Conservation (phyloP, 1,140 invertebrate genomes). For the Kradibia gibbosae region DNA sequence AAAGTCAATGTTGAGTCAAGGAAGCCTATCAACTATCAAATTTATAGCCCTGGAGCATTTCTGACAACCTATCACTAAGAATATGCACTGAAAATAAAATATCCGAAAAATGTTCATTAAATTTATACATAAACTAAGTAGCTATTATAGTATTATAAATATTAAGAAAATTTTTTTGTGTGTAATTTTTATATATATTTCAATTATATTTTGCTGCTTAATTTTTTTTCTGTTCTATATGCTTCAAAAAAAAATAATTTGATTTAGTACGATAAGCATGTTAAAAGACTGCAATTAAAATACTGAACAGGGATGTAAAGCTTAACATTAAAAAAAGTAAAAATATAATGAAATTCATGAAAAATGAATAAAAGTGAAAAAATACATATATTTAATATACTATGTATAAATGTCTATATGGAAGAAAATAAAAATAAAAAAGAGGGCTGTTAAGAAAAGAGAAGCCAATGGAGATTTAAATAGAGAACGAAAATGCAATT, state of each 20-base stretch:
- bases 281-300: neutral
- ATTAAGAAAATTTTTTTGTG: neutral
- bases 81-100: slow-evolving; percentile 3
- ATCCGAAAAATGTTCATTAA: neutral
- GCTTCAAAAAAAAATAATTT: neutral
- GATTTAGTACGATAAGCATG: neutral
- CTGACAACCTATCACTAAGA: neutral
- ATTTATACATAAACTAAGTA: neutral
- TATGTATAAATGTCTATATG: neutral
- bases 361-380: too few relatives aligned
- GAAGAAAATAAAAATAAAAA: too few relatives aligned
- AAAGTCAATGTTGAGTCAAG: slow-evolving; percentile 16
- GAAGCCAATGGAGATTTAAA: too few relatives aligned
- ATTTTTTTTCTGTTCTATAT: neutral
- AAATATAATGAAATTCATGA: neutral
- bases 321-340: neutral
- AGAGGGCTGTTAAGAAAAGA: too few relatives aligned
- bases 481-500: too few relatives aligned
- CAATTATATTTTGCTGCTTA: too few relatives aligned
- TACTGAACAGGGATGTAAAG: neutral
- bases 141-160: neutral
- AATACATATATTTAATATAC: too few relatives aligned
- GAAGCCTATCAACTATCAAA: slow-evolving; percentile 30
- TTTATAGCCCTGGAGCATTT: neutral
- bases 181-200: too few relatives aligned